Conservation (phyloP, 2,888 invertebrate genomes). For the Cephus sareptanus region DNA sequence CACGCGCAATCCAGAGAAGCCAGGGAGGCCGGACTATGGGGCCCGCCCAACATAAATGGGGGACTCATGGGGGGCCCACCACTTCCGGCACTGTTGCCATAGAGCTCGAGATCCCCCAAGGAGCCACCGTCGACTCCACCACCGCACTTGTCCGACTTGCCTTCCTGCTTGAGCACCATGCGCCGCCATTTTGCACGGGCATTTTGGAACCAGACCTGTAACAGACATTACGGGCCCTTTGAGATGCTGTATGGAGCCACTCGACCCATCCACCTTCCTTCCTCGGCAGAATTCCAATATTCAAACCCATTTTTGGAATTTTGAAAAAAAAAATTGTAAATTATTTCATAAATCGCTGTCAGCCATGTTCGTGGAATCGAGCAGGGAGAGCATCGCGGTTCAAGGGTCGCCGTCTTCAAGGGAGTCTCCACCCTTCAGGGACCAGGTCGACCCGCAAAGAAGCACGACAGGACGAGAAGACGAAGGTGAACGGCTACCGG, state of each 20-base stretch:
- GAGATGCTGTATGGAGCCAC: background rate
- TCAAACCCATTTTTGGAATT: background rate
- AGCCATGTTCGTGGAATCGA: background rate
- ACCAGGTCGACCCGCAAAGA: conserved; percentile 21
- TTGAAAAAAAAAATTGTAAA: conserved; percentile 46
- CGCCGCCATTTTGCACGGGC: conserved; percentile 94
- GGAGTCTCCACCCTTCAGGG: conserved; percentile 55
- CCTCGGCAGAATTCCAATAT: background rate
- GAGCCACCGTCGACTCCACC: conserved; percentile 71
- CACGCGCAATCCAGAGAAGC: conserved; percentile 81
- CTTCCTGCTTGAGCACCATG: conserved; percentile 85
- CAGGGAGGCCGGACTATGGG: conserved; percentile 78
- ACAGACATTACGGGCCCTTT: conserved; percentile 28
- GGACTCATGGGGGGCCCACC: conserved; percentile 79
- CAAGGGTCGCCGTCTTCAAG: conserved; percentile 59
- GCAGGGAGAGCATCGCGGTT: conserved; percentile 23
- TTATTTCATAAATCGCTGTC: background rate
- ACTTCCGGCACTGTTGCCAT: conserved; percentile 72
- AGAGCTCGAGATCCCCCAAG: conserved; percentile 66
- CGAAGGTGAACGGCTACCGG: conserved; percentile 23
- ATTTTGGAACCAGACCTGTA: conserved; percentile 96
- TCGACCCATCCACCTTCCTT: background rate
- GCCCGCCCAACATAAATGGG: conserved; percentile 76
- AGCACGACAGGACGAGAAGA: conserved; percentile 29
- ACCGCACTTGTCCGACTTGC: conserved; percentile 79